A percentile compares a stretch with the other conserved stretches of the same genome.
Evolutionary conservation across 2,888 invertebrate genomes (phyloP).

Genomic region (Ectemnius lituratus): DNA sequence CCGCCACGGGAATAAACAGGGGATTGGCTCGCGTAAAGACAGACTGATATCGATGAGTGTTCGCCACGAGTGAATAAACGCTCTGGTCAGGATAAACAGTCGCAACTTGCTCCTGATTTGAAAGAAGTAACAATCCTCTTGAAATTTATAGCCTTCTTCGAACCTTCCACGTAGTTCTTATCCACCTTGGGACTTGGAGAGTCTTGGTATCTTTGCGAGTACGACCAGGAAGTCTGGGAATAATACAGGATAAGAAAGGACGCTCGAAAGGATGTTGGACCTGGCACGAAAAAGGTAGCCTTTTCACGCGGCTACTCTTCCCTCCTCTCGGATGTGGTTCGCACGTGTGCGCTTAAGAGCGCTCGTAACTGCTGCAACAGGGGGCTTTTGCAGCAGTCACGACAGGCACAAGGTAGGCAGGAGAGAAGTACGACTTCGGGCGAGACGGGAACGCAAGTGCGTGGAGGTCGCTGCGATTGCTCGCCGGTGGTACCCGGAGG

Average conservation of each 20-base stretch:
- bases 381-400: neutral
- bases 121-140: neutral
- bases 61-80: neutral
- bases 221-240: too few relatives aligned
- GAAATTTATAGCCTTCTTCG: neutral
- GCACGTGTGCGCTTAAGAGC: conserved; percentile 13
- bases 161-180: neutral
- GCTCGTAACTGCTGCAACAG: neutral
- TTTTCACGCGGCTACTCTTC: too few relatives aligned
- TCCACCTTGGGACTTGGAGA: neutral
- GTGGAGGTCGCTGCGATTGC: conserved; percentile 4
- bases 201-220: neutral
- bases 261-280: too few relatives aligned
- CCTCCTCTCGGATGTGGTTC: conserved; percentile 1
- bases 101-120: neutral
- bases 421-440: neutral
- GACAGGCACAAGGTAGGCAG: neutral
- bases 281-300: too few relatives aligned
- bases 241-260: too few relatives aligned
- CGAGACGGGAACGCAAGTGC: neutral
- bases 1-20: neutral
- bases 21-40: neutral
- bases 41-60: neutral
- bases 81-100: neutral
- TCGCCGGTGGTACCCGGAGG: neutral